These are phyloP conservation scores for Coleophora deauratella DNA, from an alignment of 2,888 invertebrate genomes.

Conservation along the genomic window DNA sequence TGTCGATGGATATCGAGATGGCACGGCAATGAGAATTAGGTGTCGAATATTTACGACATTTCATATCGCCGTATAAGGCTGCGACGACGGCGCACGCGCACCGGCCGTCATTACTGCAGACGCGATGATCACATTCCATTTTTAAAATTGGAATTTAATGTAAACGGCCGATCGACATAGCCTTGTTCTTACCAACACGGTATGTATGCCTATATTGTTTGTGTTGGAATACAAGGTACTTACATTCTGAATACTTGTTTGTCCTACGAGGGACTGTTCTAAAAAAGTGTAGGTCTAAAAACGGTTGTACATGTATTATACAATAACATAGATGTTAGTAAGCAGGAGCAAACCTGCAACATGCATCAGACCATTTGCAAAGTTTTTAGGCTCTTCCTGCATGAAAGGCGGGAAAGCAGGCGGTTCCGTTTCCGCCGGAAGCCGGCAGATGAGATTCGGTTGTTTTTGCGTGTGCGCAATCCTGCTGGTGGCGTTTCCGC, in stretches of 20 bases:
- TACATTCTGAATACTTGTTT: no score
- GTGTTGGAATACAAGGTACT: no score
- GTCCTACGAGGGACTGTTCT: no score
- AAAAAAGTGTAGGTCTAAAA: no score
- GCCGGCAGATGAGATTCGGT: constrained; percentile 54
- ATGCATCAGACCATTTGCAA: constrained; percentile 37
- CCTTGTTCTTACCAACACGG: constrained; percentile 22
- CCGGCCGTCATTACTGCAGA: constrained; percentile 32
- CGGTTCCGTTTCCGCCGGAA: constrained; percentile 65
- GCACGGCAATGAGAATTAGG: constrained; percentile 40
- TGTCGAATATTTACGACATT: constrained; percentile 48
- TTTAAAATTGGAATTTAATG: constrained; percentile 51
- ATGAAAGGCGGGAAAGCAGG: constrained; percentile 38
- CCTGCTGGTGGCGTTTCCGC: constrained; percentile 44
- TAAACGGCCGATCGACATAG: constrained; percentile 29
- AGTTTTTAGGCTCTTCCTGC: constrained; percentile 44
- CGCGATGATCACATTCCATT: constrained; percentile 41
- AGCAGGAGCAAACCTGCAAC: constrained; percentile 26
- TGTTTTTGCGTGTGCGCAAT: constrained; percentile 48
- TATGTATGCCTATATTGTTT: no score
- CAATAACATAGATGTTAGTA: no score
- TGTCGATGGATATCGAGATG: constrained; percentile 16
- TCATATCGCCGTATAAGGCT: constrained; percentile 34
- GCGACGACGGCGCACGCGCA: constrained; percentile 32
- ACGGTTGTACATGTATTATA: no score